Base-by-base conservation (phyloP, 2,888 invertebrate genomes). In the Muscina levida region DNA sequence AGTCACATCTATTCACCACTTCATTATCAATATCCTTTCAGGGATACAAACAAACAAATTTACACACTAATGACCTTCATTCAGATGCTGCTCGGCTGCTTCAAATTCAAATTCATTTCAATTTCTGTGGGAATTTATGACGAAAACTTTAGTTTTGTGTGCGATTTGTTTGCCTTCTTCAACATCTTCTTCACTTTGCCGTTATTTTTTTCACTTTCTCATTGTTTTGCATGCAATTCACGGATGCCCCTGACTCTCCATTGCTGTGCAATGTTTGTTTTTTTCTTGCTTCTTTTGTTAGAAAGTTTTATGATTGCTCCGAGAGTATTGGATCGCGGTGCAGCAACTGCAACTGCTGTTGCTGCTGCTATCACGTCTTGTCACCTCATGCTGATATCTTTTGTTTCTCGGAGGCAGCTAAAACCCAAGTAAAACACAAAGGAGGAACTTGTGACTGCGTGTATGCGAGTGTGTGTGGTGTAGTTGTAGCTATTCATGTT, bases 311-410 rank as follows among this genome's bases (percentile, higher is more conserved):
- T 62, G 62, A 62, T 62, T 62, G 62, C 62, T 42, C 15, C 51
- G 51, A 51, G 31, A 31, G 51, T 51, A 19, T 19, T 51, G 51
- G 19, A 51, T 15, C 15, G 37, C 8, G 2, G 15, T 13, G 31
- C 39, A n/a, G 37, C 62, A 1, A 1, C 19, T 15, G n/a, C 31
- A 37, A 31, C 62, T 44, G 56, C 46, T 42, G 39, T 24, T 53
- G 39, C 62, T 68, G 62, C 53, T 39, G 26, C 53, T 19, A 72
- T 70, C 70, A 67, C 77, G 72, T 81, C 80, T 77, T 77, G 74
- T 75, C 68, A 77, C 72, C 77, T 81, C 81, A 53, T 81, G 77
- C 77, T 81, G 81, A 75, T 75, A 72, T 75, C 68, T 51, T 65
- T 77, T 75, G 68, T 77, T 72, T 65, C 37, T 37, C 17, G 56